Percentiles rank a stretch among this genome's conserved stretches.
Conservation (phyloP, 23 tunicate species). For the Aplidium turbinatum region DNA sequence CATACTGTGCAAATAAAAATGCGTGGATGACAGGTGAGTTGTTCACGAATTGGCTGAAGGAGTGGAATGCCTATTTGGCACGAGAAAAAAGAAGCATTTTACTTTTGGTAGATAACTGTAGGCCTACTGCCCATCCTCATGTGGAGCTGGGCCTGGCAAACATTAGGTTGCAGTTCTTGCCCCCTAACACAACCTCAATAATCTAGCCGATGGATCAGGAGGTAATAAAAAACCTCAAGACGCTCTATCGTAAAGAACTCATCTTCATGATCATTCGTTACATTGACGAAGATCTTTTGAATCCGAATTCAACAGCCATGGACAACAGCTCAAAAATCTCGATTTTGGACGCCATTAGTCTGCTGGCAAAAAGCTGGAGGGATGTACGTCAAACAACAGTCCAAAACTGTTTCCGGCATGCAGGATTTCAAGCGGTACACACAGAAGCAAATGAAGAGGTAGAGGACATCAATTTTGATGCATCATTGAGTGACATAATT, state of each 20-base stretch:
- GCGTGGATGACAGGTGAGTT: constrained; percentile 17
- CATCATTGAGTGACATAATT: no score
- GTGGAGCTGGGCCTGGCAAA: no score
- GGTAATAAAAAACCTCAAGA: constrained; percentile 17
- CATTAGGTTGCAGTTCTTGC: constrained; percentile 11
- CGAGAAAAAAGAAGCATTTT: constrained; percentile 18
- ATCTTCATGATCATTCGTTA: no score
- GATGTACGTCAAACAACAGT: no score
- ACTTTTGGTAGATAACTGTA: constrained; percentile 23
- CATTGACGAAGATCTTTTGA: no score
- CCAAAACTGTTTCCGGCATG: no score
- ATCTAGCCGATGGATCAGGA: constrained; percentile 24
- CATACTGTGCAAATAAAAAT: constrained; percentile 8
- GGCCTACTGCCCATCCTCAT: constrained; percentile 15
- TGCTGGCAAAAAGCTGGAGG: no score
- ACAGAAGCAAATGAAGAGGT: no score
- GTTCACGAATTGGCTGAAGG: constrained; percentile 9
- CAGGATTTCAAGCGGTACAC: no score
- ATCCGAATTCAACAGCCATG: no score
- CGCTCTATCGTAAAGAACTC: constrained; percentile 2
- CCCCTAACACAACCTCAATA: constrained; percentile 28
- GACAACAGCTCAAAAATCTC: no score
- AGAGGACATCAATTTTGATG: no score
- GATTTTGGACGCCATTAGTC: constrained; percentile 35
- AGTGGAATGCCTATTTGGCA: constrained; percentile 20